Percentiles rank a stretch among this genome's conserved stretches.
Evolutionary conservation across 2,113 vertebrate genomes (phyloP).

Genomic region (Heterochromis multidens): DNA sequence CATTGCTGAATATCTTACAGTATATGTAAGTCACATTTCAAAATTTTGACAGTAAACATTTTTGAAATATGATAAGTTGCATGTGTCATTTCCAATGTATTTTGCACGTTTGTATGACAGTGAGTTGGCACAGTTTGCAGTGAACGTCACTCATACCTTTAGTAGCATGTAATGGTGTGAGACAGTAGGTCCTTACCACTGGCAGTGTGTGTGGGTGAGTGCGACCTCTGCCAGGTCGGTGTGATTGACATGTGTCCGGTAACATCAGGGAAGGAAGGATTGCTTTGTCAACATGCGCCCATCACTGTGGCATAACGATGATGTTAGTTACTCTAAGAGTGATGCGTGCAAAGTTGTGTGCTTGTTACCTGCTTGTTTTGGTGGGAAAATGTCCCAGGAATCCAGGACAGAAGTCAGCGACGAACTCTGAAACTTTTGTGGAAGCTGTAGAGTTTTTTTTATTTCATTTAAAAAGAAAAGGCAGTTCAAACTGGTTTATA

Average conservation of each 20-base stretch:
- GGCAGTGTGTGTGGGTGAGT: neutral
- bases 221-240: constrained; percentile 8
- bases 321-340: constrained; percentile 12
- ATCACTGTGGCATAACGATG: constrained; percentile 53
- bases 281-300: constrained; percentile 1
- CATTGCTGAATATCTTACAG: neutral
- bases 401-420: neutral
- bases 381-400: neutral
- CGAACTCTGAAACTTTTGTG: neutral
- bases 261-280: constrained; percentile 25
- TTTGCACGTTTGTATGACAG: neutral
- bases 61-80: neutral
- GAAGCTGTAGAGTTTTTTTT: neutral
- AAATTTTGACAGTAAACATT: neutral
- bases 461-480: neutral
- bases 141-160: neutral
- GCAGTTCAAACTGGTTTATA: neutral
- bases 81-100: neutral
- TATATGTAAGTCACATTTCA: neutral
- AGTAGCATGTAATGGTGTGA: neutral
- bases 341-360: neutral
- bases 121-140: neutral
- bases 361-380: neutral
- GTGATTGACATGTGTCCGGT: constrained; percentile 60
- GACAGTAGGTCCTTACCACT: neutral